These are phyloP conservation scores for Pinctada fucata DNA, from an alignment of 2,888 invertebrate genomes.

Conservation along the genomic window DNA sequence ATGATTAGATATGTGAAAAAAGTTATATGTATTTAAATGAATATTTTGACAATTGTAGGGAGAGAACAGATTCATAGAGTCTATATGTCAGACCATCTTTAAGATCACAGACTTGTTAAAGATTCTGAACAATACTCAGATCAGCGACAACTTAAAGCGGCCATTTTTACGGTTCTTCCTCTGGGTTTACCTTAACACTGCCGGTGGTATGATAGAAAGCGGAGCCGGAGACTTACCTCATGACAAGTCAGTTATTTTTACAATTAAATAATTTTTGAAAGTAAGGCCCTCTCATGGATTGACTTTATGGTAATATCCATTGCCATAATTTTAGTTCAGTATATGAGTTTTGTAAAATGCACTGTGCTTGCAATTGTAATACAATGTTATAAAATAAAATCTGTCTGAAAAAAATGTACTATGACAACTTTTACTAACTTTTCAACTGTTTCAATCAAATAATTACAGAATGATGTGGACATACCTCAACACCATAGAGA, in stretches of 20 bases:
- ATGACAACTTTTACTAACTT: too few species aligned
- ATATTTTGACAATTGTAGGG: conserved; percentile 54
- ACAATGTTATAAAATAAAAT: too few species aligned
- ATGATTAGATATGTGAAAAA: too few species aligned
- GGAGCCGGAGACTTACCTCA: conserved; percentile 74
- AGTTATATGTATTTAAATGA: too few species aligned
- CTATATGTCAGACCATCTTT: conserved; percentile 76
- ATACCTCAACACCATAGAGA: conserved; percentile 63
- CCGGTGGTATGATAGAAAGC: conserved; percentile 74
- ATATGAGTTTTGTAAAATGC: neutral
- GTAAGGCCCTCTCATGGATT: neutral
- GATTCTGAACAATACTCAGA: conserved; percentile 66
- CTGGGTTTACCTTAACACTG: conserved; percentile 75
- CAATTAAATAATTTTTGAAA: neutral
- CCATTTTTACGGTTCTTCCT: conserved; percentile 74
- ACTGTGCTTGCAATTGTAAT: too few species aligned
- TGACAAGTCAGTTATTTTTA: conserved; percentile 57
- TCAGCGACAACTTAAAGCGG: conserved; percentile 71
- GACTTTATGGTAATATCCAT: neutral
- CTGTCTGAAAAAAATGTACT: too few species aligned
- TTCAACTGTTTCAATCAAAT: too few species aligned
- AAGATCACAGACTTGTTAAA: conserved; percentile 71
- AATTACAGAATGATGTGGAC: conserved; percentile 69
- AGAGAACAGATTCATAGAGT: conserved; percentile 76
- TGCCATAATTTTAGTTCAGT: neutral